phyloP scores from a whole-genome alignment of 2,113 vertebrate genomes.

The Prionailurus viverrinus region DNA sequence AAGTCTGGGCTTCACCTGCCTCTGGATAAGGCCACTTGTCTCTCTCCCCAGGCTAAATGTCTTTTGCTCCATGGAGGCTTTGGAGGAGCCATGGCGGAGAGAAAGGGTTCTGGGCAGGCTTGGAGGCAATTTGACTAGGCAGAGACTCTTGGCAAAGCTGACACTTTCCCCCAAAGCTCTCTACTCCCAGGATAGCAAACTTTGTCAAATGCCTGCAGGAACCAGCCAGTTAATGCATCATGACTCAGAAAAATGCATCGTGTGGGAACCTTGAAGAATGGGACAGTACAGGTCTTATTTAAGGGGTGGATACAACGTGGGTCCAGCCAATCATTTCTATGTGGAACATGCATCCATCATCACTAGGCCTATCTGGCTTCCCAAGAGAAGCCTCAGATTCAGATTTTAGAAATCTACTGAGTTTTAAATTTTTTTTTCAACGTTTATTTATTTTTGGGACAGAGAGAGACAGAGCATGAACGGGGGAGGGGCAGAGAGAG shows the following conservation, averaged over 20 bases:
- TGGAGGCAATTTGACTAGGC: neutral
- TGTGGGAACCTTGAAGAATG: neutral
- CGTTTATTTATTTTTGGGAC: too few relatives aligned
- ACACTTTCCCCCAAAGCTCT: neutral
- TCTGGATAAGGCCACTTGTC: neutral
- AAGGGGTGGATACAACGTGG: fast-evolving
- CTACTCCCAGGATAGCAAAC: neutral
- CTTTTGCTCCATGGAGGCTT: neutral
- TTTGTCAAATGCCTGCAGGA: neutral
- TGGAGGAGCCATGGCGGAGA: neutral
- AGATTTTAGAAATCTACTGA: neutral
- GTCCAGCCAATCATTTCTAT: neutral
- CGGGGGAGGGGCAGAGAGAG: too few relatives aligned
- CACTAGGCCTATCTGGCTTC: neutral
- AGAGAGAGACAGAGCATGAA: too few relatives aligned
- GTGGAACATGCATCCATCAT: fast-evolving
- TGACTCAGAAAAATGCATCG: neutral
- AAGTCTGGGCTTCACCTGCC: neutral
- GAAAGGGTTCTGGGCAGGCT: neutral
- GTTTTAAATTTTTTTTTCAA: neutral
- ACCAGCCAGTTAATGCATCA: too few relatives aligned
- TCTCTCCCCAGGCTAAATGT: neutral
- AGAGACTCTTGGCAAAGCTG: neutral
- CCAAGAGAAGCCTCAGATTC: neutral
- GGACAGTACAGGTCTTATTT: neutral